Percentiles rank a stretch among this genome's conserved stretches.
Conservation (phyloP, 2,797 vertebrate genomes). For the Spinus olivaceus region DNA sequence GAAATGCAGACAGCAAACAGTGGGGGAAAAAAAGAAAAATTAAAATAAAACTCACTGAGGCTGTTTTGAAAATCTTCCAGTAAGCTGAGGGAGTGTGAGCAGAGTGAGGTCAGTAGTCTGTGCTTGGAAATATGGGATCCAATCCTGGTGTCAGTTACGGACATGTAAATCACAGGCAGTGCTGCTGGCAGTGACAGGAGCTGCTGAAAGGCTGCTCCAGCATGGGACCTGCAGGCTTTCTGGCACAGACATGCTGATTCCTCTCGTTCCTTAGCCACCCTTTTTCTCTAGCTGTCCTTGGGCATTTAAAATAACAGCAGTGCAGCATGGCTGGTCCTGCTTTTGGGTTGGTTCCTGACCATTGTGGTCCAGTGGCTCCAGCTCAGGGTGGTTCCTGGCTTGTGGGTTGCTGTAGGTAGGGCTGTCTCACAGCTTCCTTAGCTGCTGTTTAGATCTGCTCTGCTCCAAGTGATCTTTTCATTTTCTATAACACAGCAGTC, state of each 20-base stretch:
- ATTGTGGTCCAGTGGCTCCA: rapidly evolving
- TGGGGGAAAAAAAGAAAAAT: neutral
- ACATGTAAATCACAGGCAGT: neutral
- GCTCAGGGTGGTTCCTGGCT: neutral
- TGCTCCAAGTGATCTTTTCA: rapidly evolving
- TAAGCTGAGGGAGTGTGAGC: neutral
- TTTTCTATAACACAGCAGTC: neutral
- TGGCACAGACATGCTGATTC: neutral
- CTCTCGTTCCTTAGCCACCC: neutral
- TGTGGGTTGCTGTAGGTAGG: neutral
- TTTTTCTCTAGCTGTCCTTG: neutral
- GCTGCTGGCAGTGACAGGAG: neutral
- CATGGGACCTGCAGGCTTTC: neutral
- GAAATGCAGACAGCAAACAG: neutral
- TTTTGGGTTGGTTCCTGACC: neutral
- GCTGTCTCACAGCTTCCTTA: neutral
- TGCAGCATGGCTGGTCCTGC: neutral
- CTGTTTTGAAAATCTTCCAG: neutral
- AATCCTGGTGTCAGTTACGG: neutral
- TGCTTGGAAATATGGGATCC: neutral
- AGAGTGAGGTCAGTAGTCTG: neutral
- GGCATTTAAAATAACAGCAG: neutral
- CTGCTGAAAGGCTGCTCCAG: neutral
- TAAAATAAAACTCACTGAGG: neutral
- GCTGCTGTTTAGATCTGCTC: neutral